phyloP scores from a whole-genome alignment of 2,113 vertebrate genomes.

The Corydoras sp. region DNA sequence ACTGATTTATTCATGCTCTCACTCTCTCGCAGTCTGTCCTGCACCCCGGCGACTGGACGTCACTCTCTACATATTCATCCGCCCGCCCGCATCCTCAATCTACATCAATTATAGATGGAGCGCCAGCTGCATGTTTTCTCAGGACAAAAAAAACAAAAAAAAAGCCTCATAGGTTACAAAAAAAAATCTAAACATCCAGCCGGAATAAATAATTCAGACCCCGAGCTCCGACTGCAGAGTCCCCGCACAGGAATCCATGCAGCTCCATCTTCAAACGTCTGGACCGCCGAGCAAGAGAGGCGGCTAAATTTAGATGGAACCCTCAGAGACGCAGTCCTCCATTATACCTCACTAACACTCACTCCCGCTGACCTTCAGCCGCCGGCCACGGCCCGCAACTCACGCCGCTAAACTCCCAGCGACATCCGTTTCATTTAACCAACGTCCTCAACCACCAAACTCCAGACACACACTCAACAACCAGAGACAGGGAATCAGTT shows the following conservation, averaged over 20 bases:
- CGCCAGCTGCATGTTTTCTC: not conserved
- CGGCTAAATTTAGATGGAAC: constrained; percentile 17
- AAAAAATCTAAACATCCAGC: constrained; percentile 16
- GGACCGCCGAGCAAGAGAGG: not conserved
- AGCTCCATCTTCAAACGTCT: constrained; percentile 9
- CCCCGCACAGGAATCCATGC: constrained; percentile 6
- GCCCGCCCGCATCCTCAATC: not conserved
- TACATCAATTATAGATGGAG: constrained; percentile 35
- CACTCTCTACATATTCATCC: constrained; percentile 21
- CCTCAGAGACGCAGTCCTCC: constrained; percentile 10
- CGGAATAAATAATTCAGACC: constrained; percentile 23
- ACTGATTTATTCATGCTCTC: constrained; percentile 40
- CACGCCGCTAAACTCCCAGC: too few relatives aligned
- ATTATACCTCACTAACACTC: not conserved
- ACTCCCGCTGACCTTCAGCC: constrained; percentile 17
- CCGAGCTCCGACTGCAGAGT: not conserved
- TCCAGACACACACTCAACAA: too few relatives aligned
- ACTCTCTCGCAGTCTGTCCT: constrained; percentile 14
- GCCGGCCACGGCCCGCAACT: not conserved
- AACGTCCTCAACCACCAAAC: too few relatives aligned
- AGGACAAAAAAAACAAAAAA: too few relatives aligned
- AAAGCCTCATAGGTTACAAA: too few relatives aligned
- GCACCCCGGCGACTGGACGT: constrained; percentile 11
- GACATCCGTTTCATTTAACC: too few relatives aligned
- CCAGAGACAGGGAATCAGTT: too few relatives aligned